Evolutionary conservation across 2,888 invertebrate species (phyloP).

Genomic region (Apodemia duryi): DNA sequence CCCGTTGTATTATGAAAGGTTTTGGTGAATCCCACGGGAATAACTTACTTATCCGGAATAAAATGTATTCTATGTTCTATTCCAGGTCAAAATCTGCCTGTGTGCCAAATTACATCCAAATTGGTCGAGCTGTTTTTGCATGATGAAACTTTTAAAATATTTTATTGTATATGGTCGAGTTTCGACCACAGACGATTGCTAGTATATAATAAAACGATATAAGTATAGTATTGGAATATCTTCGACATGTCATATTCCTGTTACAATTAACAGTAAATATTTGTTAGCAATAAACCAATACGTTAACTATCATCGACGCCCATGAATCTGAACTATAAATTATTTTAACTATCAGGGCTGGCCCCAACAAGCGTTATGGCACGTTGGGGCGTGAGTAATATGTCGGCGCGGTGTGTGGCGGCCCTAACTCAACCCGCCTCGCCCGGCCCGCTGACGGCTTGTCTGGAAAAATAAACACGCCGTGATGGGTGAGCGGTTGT

Average conservation of each 20-base stretch:
- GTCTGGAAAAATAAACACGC: constrained; percentile 77
- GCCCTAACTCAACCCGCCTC: constrained; percentile 64
- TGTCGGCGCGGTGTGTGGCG: constrained; percentile 74
- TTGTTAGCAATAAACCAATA: constrained; percentile 15
- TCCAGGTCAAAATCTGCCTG: too few relatives aligned
- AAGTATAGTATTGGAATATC: too few relatives aligned
- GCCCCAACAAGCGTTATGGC: constrained; percentile 31
- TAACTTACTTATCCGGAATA: too few relatives aligned
- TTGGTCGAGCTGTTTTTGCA: too few relatives aligned
- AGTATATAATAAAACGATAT: too few relatives aligned
- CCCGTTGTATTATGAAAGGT: too few relatives aligned
- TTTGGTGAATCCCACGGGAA: too few relatives aligned
- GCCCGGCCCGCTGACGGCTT: constrained; percentile 57
- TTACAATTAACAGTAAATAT: not conserved
- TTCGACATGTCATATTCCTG: not conserved
- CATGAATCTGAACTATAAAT: constrained; percentile 17
- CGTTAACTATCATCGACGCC: constrained; percentile 18
- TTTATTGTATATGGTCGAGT: too few relatives aligned
- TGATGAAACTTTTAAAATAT: too few relatives aligned
- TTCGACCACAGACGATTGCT: too few relatives aligned
- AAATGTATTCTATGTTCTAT: too few relatives aligned
- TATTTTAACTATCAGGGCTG: constrained; percentile 28
- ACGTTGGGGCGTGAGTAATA: constrained; percentile 46
- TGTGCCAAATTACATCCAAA: too few relatives aligned
- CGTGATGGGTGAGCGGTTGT: constrained; percentile 59